These are phyloP conservation scores for Caretta caretta DNA, from an alignment of 2,113 vertebrate species.

Conservation along the genomic window DNA sequence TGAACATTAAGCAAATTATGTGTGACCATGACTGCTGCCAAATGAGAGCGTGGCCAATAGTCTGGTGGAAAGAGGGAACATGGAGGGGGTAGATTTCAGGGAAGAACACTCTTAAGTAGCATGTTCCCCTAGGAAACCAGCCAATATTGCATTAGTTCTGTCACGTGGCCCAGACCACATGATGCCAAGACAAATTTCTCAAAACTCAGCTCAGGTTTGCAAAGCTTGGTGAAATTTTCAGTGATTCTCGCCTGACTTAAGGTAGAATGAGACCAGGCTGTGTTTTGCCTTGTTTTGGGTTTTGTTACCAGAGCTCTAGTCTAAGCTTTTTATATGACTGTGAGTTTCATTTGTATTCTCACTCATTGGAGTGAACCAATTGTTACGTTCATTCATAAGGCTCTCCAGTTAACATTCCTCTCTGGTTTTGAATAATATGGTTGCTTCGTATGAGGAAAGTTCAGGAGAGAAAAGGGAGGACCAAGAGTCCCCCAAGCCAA, in stretches of 20 bases:
- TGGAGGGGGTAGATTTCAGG: not conserved
- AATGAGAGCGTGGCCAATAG: conserved; percentile 13
- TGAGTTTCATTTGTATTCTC: not conserved
- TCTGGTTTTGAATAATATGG: not conserved
- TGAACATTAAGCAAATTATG: not conserved
- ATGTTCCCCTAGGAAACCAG: conserved; percentile 71
- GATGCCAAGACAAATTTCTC: conserved; percentile 73
- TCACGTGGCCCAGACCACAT: conserved; percentile 67
- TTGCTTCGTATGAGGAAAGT: not conserved
- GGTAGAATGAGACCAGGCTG: conserved; percentile 16
- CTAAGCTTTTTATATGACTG: not conserved
- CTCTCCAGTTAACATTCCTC: not conserved
- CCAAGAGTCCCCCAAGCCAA: not conserved
- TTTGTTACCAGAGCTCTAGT: conserved; percentile 10
- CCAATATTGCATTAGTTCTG: conserved; percentile 72
- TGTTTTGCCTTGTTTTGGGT: not conserved
- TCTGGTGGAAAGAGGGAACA: not conserved
- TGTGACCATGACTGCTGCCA: conserved; percentile 1
- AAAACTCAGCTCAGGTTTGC: conserved; percentile 69
- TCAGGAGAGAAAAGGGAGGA: not conserved
- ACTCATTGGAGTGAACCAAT: not conserved
- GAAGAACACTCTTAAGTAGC: conserved; percentile 17
- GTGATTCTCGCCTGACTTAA: conserved; percentile 26
- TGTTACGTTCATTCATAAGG: not conserved
- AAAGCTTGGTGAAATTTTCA: conserved; percentile 62